Conservation (phyloP, 2,113 vertebrate species). For the Podocnemis expansa region DNA sequence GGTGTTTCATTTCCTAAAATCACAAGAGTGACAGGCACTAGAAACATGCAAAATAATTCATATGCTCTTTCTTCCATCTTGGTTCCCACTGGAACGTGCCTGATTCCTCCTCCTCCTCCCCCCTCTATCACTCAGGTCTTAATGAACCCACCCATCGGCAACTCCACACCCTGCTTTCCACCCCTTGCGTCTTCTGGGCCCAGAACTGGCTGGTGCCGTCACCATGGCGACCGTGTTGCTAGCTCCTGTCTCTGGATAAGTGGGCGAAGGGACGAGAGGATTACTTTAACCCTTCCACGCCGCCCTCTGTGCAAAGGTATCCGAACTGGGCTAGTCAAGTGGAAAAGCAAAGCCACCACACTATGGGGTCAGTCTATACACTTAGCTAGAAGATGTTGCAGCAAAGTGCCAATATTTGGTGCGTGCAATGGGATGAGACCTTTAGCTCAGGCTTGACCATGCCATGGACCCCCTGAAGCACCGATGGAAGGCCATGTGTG, state of each 20-base stretch:
- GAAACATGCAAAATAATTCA: neutral
- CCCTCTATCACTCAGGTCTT: neutral
- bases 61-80: neutral
- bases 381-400: neutral
- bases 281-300: neutral
- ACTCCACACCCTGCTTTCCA: neutral
- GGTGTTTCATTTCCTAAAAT: neutral
- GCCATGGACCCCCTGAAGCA: neutral
- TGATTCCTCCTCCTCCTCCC: neutral
- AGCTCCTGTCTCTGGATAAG: neutral
- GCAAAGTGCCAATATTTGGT: neutral
- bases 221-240: neutral
- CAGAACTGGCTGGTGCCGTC: neutral
- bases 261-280: neutral
- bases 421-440: neutral
- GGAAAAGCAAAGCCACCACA: constrained; percentile 4
- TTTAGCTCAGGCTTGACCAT: neutral
- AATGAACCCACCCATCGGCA: too few relatives aligned
- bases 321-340: constrained; percentile 29
- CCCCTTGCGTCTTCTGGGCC: neutral
- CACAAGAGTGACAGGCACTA: neutral
- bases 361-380: neutral
- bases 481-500: neutral
- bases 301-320: neutral
- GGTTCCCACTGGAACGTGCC: neutral